Conservation (phyloP, 2,888 invertebrate species). For the Andrena camellia region DNA sequence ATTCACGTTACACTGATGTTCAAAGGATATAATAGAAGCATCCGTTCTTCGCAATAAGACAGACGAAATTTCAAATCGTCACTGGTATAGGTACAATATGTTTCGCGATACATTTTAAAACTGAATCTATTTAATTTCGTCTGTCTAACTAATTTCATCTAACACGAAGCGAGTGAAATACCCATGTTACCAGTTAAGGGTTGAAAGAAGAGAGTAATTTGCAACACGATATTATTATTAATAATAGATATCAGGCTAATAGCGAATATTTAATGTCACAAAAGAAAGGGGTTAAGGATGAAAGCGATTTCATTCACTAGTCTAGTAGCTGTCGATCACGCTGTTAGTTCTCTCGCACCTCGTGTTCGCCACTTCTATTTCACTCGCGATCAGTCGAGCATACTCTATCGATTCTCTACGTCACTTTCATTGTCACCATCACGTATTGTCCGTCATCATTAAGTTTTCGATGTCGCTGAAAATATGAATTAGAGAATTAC, state of each 20-base stretch:
- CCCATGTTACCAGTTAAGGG: not conserved
- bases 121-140: too few relatives aligned
- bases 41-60: not conserved
- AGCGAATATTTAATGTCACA: not conserved
- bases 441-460: slow-evolving; percentile 32
- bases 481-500: slow-evolving; percentile 34
- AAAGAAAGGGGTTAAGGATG: not conserved
- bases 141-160: too few relatives aligned
- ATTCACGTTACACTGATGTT: not conserved
- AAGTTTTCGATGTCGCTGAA: slow-evolving; percentile 24
- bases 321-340: slow-evolving; percentile 42
- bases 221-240: not conserved
- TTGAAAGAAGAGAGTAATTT: not conserved
- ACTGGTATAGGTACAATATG: too few relatives aligned
- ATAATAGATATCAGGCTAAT: not conserved
- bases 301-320: slow-evolving; percentile 19
- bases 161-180: not conserved
- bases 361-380: slow-evolving; percentile 48
- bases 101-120: too few relatives aligned
- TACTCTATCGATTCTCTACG: slow-evolving; percentile 52
- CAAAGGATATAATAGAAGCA: not conserved
- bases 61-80: not conserved
- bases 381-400: slow-evolving; percentile 40
- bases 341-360: slow-evolving; percentile 46
- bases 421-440: slow-evolving; percentile 61